Evolutionary conservation across 2,797 vertebrate genomes (phyloP).

Genomic region (Dromococcyx pavoninus): DNA sequence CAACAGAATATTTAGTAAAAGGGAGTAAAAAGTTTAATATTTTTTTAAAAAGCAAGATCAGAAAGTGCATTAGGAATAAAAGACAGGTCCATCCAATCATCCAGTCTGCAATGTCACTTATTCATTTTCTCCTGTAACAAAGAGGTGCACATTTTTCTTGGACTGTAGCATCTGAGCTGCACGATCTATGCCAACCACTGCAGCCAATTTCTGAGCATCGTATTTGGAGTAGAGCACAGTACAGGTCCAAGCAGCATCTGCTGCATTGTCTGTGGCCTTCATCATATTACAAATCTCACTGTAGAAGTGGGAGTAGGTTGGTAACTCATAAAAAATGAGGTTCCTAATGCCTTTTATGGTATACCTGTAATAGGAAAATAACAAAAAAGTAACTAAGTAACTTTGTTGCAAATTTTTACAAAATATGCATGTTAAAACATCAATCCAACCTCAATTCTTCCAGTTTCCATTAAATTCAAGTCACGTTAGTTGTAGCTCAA

Average conservation of each 20-base stretch:
- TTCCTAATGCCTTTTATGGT: conserved; percentile 90
- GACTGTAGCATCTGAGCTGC: conserved; percentile 92
- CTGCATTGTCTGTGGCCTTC: conserved; percentile 75
- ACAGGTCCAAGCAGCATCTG: conserved; percentile 90
- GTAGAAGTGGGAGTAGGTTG: conserved; percentile 94
- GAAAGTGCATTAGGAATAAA: background rate
- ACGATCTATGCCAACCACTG: conserved; percentile 86
- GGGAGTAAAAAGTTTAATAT: background rate
- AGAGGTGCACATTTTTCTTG: conserved; percentile 90
- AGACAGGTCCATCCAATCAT: background rate
- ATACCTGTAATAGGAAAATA: conserved; percentile 77
- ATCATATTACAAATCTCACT: conserved; percentile 97
- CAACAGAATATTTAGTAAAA: background rate
- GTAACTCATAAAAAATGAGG: conserved; percentile 93
- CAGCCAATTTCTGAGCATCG: conserved; percentile 87
- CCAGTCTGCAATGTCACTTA: background rate
- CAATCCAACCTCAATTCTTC: background rate
- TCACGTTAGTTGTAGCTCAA: background rate
- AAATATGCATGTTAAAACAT: background rate
- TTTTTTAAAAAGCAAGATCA: background rate
- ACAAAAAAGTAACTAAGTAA: no score
- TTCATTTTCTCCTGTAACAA: conserved; percentile 87
- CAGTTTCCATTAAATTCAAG: background rate
- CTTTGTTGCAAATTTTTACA: background rate
- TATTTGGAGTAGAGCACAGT: conserved; percentile 91